phyloP scores from a whole-genome alignment of 2,888 invertebrate species.

The Conus canariensis region DNA sequence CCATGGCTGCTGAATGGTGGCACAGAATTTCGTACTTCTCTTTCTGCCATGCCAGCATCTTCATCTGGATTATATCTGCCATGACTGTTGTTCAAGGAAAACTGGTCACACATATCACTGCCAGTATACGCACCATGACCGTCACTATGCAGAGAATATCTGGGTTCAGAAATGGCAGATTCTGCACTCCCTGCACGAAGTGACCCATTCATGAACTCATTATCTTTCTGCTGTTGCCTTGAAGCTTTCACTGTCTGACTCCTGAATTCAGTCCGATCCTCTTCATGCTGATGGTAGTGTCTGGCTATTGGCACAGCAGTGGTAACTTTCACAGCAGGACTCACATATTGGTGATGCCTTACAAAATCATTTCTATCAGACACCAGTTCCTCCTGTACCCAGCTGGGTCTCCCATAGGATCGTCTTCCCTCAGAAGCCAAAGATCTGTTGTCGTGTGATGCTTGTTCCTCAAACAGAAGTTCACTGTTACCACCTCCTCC shows the following conservation, averaged over 20 bases:
- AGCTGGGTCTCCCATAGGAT: background rate
- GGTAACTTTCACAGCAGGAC: background rate
- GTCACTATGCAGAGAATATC: background rate
- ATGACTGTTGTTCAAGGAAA: background rate
- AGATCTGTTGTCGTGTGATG: background rate
- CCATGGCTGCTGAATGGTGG: background rate
- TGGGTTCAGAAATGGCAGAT: background rate
- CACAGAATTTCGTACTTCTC: background rate
- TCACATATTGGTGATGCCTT: background rate
- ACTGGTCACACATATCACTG: background rate
- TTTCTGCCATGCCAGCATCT: background rate
- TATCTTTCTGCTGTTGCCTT: background rate
- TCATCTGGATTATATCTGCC: background rate
- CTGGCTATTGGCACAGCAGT: background rate
- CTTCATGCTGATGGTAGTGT: slow-evolving; percentile 9
- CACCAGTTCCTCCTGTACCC: background rate
- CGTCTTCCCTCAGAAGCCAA: background rate
- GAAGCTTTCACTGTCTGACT: background rate
- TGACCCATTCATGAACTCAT: background rate
- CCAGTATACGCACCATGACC: background rate
- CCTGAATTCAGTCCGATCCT: slow-evolving; percentile 23
- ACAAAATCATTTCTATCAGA: background rate
- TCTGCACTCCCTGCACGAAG: background rate
- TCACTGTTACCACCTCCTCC: background rate
- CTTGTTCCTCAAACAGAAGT: background rate